Evolutionary conservation across 2,888 invertebrate genomes (phyloP).

Genomic region (Liopterus haemorrhoidalis): DNA sequence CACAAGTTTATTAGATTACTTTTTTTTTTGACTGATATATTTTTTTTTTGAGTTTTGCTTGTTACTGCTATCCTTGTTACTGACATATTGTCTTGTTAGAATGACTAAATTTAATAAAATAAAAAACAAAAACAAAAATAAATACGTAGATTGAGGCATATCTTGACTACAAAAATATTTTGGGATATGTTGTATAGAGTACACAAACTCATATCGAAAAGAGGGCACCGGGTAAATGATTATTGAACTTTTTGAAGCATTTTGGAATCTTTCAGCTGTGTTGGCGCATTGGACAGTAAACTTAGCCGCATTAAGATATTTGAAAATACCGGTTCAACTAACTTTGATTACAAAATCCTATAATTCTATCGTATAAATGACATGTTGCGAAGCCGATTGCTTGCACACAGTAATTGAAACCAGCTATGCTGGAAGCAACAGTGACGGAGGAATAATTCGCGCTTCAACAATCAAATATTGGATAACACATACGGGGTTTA

Average conservation of each 20-base stretch:
- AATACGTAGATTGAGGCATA: too few species aligned
- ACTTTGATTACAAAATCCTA: constrained; percentile 36
- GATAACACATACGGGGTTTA: constrained; percentile 21
- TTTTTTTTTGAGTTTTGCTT: too few species aligned
- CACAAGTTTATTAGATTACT: too few species aligned
- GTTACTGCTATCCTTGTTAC: too few species aligned
- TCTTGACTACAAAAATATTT: constrained; percentile 28
- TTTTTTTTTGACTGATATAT: too few species aligned
- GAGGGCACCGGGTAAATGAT: constrained; percentile 31
- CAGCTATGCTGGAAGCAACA: constrained; percentile 8
- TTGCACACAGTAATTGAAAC: constrained; percentile 36
- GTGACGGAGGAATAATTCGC: constrained; percentile 25
- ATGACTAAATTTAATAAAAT: too few species aligned
- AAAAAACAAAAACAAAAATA: too few species aligned
- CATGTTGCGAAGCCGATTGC: constrained; percentile 36
- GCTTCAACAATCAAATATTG: constrained; percentile 28
- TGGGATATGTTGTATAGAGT: constrained; percentile 27
- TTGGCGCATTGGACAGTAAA: constrained; percentile 35
- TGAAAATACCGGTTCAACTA: constrained; percentile 30
- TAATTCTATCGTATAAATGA: constrained; percentile 36
- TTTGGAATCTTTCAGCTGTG: constrained; percentile 35
- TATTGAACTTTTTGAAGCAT: constrained; percentile 30
- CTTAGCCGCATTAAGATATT: constrained; percentile 34
- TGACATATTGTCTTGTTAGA: too few species aligned
- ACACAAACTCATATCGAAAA: constrained; percentile 29